These are phyloP conservation scores for Imbricaverruca yamaguchii DNA, from an alignment of 2,888 invertebrate genomes.

Conservation along the genomic window DNA sequence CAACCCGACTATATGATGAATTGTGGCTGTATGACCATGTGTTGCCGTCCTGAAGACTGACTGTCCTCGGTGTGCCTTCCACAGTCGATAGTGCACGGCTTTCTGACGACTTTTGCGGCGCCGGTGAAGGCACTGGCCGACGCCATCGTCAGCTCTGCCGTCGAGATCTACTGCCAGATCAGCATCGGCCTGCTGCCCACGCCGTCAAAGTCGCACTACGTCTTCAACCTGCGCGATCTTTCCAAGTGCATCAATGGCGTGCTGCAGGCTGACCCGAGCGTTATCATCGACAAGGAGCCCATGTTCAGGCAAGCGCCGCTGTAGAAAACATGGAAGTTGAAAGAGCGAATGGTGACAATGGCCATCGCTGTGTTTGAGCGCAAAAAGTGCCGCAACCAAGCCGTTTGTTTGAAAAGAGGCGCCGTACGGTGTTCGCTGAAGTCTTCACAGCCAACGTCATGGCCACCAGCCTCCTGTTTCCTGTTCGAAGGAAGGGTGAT, in stretches of 20 bases:
- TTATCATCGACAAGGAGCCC: constrained; percentile 69
- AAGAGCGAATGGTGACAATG: no score
- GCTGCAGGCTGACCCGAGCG: constrained; percentile 66
- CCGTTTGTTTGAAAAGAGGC: no score
- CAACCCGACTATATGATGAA: no score
- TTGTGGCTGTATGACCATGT: no score
- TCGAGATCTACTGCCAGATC: constrained; percentile 77
- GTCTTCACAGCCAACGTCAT: no score
- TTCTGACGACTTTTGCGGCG: constrained; percentile 72
- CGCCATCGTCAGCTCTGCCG: constrained; percentile 75
- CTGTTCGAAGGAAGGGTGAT: no score
- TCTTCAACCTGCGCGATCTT: constrained; percentile 83
- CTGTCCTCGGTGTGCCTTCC: constrained; percentile 45
- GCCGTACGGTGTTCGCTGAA: no score
- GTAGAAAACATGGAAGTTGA: no score
- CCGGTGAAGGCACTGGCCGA: constrained; percentile 89
- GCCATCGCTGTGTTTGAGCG: no score
- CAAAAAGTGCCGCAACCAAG: no score
- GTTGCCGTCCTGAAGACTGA: no score
- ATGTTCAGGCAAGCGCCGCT: constrained; percentile 61
- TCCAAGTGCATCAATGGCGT: constrained; percentile 73
- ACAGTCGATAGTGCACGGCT: constrained; percentile 16
- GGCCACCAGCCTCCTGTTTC: no score
- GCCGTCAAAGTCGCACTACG: constrained; percentile 68
- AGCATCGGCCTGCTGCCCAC: constrained; percentile 43